phyloP scores from a whole-genome alignment of 2,113 vertebrate genomes.

The Erythrocercus mccallii region DNA sequence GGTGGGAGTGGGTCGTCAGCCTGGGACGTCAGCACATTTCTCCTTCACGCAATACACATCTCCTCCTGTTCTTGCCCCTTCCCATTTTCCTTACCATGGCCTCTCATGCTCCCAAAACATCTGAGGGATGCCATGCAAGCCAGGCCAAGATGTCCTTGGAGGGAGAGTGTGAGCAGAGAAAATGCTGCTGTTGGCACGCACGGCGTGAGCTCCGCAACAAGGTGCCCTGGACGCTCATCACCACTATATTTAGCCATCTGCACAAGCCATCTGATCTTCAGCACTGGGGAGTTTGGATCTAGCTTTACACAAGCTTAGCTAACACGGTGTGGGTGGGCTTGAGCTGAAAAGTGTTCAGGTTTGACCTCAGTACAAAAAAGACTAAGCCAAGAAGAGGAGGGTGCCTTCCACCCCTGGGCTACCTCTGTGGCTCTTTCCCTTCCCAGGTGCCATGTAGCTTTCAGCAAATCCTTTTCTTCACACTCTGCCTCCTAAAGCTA shows the following conservation, averaged over 20 bases:
- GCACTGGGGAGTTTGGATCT: background rate
- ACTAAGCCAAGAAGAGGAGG: background rate
- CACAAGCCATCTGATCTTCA: background rate
- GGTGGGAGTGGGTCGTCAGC: background rate
- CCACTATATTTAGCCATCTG: background rate
- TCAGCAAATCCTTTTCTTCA: background rate
- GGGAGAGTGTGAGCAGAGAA: background rate
- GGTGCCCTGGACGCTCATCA: background rate
- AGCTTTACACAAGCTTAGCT: background rate
- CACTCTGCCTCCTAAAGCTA: background rate
- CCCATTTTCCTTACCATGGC: background rate
- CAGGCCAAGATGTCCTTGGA: background rate
- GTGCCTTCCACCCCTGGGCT: rapidly evolving
- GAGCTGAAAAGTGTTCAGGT: background rate
- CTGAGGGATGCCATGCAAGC: background rate
- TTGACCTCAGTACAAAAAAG: background rate
- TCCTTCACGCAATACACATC: background rate
- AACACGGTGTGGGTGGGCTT: background rate
- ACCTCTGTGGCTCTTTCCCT: background rate
- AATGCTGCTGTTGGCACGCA: rapidly evolving
- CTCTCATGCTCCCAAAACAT: background rate
- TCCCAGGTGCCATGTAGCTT: background rate
- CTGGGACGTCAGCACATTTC: background rate
- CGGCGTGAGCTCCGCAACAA: background rate
- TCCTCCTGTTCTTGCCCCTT: background rate